Evolutionary conservation across 2,888 invertebrate species (phyloP), one percentile per base, ranked within the genome.

Genomic region (Gisinianus flammeolus): DNA sequence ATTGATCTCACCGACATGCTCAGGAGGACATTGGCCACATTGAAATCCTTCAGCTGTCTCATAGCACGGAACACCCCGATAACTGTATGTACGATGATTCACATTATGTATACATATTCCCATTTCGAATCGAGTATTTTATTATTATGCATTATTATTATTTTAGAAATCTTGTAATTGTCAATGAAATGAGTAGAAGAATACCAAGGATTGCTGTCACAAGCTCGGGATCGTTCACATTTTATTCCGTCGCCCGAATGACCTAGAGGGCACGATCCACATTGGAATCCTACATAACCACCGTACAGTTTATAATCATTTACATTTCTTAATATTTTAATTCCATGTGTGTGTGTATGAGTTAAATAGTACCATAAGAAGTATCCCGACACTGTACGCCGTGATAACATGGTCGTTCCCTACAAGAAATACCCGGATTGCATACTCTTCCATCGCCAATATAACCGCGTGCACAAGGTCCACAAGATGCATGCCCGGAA

Each of bases 391-490:
- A 77, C 24, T 77, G 58, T 10, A 77, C 76, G 0, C 76, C 81
- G 76, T 83, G 84, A n/a, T 80, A 82, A 69, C 85, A 85, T 3
- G 87, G 85, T 68, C 85, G 77, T 26, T 83, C 82, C 16, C 76
- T 16, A 33, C 76, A 77, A 19, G 76, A 62, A 0, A 33, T 24
- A 0, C 69, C 69, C 4, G 83, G 85, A 44, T 68, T 80, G 80
- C 88, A 88, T 1, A 83, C 81, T 1, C 85, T 80, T 6, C 88
- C 88, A 79, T 88, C 86, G 12, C 54, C 54, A 79, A 85, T 83
- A 82, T 85, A 86, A 72, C 87, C 88, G 28, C 81, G 75, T 19
- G 78, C 74, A 22, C 78, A 76, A 0, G 76, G 69, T 1, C 76
- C 76, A 52, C 76, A 76, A 12, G 76, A 69, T 1, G 76, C 66